These are phyloP conservation scores for Caradrina kadenii DNA, from an alignment of 2,888 invertebrate species.

Conservation along the genomic window DNA sequence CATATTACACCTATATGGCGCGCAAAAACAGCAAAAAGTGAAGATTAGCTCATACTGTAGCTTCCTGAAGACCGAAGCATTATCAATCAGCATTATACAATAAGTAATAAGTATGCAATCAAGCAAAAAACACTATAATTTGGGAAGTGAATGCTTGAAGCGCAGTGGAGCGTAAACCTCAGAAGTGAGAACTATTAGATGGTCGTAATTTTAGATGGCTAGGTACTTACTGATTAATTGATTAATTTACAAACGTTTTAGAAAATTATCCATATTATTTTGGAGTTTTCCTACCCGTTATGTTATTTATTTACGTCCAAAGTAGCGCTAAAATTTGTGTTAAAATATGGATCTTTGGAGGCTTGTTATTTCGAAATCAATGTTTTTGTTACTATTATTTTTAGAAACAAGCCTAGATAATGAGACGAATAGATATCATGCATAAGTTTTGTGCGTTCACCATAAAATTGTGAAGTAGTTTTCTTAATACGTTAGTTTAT, in stretches of 20 bases:
- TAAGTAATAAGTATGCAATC: constrained; percentile 28
- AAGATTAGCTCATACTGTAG: constrained; percentile 43
- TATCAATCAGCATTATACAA: constrained; percentile 38
- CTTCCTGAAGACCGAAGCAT: constrained; percentile 43
- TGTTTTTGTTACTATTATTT: too few species aligned
- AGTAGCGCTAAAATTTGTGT: too few species aligned
- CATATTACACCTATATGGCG: constrained; percentile 13
- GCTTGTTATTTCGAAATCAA: too few species aligned
- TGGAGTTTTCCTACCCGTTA: too few species aligned
- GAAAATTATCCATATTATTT: not conserved
- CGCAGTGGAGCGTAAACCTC: constrained; percentile 39
- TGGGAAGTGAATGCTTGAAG: constrained; percentile 58
- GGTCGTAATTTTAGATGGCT: constrained; percentile 18
- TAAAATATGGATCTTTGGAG: too few species aligned
- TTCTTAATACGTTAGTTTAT: too few species aligned
- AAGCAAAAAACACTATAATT: constrained; percentile 36
- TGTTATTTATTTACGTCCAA: too few species aligned
- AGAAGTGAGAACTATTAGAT: constrained; percentile 6
- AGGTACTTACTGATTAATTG: not conserved
- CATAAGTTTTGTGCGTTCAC: too few species aligned
- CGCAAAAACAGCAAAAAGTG: constrained; percentile 42
- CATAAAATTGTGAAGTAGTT: too few species aligned
- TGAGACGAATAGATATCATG: too few species aligned
- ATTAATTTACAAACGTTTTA: not conserved
- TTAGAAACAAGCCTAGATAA: too few species aligned